Base-by-base conservation (phyloP, 2,797 vertebrate species). In the Catamblyrhynchus diadema region DNA sequence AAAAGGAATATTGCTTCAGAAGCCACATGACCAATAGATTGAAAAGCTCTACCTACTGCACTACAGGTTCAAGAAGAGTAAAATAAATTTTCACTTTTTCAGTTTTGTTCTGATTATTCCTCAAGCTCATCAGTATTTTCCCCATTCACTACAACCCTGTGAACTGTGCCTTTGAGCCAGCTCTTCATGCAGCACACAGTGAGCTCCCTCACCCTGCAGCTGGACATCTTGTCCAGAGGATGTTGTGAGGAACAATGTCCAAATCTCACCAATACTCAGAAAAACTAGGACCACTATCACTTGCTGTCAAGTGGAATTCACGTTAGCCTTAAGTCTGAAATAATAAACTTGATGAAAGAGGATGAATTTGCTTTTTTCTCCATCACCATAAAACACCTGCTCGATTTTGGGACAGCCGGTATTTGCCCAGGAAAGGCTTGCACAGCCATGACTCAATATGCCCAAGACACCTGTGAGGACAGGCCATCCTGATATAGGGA, bases 21-120 rank as follows among this genome's bases (percentile, higher is more conserved):
- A 81, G 12, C 7, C 23, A n/a, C 0, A 0, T 22, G 59, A n/a
- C 13, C 0, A 1, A 7, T 30, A 67, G 28, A 83, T 9, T 30
- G 33, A 45, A 86, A 79, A 62, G 5, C 18, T 84, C 33, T 53
- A 33, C 10, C 21, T 66, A 19, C 12, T 28, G 1, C 25, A 59
- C 22, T 24, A 45, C 1, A 37, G 18, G 53, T 44, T 47, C 10
- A 73, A 78, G 3, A 2, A 64, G n/a, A 65, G 3, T 42, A 22
- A 72, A 80, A 70, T 12, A 41, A 8, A 9, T 48, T 64, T 64
- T 85, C 21, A 28, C 1, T 27, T 56, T 66, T 66, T 84, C 28
- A 27, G 1, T 22, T 81, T 85, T 39, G 1, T 42, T 57, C 8
- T 64, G 56, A 61, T n/a, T 65, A 69, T 65, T 84, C 15, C 8